Conservation (phyloP, 2,888 invertebrate species). For the Malthinus flaveolus region DNA sequence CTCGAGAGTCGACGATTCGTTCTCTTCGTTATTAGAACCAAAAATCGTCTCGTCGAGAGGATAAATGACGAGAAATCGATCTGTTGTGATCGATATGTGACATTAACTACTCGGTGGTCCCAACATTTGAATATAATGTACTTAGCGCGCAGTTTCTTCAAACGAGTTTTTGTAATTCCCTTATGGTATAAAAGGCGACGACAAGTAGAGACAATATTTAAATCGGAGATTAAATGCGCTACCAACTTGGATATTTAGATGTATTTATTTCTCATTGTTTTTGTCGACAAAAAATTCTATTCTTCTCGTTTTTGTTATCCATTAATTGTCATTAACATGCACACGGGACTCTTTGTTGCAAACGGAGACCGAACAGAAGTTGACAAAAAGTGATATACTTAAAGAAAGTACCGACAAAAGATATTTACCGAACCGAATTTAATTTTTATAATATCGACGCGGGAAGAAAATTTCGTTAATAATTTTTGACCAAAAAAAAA, state of each 20-base stretch:
- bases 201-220: constrained; percentile 34
- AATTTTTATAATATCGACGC: not conserved
- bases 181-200: constrained; percentile 34
- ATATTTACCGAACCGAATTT: not conserved
- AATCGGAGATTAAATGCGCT: constrained; percentile 33
- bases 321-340: constrained; percentile 48
- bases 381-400: constrained; percentile 37
- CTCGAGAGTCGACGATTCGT: not conserved
- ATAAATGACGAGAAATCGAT: constrained; percentile 17
- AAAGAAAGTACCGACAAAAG: constrained; percentile 31
- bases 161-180: constrained; percentile 34
- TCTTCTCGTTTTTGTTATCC: constrained; percentile 41
- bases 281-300: constrained; percentile 43
- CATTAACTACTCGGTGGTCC: constrained; percentile 50
- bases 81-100: constrained; percentile 48
- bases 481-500: too few relatives aligned
- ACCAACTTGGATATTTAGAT: constrained; percentile 45
- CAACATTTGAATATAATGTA: constrained; percentile 53
- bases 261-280: constrained; percentile 48
- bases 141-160: constrained; percentile 34
- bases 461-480: too few relatives aligned
- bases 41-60: constrained; percentile 14
- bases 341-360: constrained; percentile 33
- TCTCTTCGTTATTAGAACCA: constrained; percentile 17
- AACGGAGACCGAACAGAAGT: constrained; percentile 31